Base-by-base conservation (phyloP, 1,140 invertebrate species). In the Diachasmimorpha longicaudata region DNA sequence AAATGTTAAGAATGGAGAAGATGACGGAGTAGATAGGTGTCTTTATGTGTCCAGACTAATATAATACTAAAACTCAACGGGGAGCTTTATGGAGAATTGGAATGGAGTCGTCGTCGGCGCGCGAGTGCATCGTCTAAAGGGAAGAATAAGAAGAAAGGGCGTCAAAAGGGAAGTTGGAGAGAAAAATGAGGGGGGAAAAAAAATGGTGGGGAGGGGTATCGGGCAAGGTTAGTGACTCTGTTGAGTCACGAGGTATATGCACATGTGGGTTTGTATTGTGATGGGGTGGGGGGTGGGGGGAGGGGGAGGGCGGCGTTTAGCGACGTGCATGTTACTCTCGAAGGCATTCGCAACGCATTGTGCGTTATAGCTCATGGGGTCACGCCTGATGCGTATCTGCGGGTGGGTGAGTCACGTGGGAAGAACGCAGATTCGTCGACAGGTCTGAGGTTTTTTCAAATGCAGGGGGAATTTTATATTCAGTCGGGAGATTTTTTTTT, bases 151-250 rank as follows among this genome's bases (percentile, higher is more conserved):
- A 77, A 76, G 44, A 79, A 72, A 74, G 70, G 72, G 69, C 70
- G 36, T 66, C 75, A 19, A 75, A 78, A 74, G 75, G 80, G 79
- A 80, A 39, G 31, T 37, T 37, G 48, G 31, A n/a, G 14, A 63
- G n/a, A 42, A 55, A 72, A 72, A 58, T 14, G 6, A 39, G 19
- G 44, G 25, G n/a, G 14, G 70, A 75, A 31, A 44, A 58, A 75
- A 58, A 44, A 68, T 42, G 46, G 66, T 46, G 67, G 19, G 67
- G 25, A 73, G 52, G 16, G 52, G 25, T 25, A 75, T 78, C 69
- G 63, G 42, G 74, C 66, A 81, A 82, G 84, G 85, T 86, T 85
- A 85, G 74, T 85, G 83, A 83, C 84, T 83, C 25, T 23, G 81
- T 81, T 84, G 85, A 86, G 82, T 86, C 85, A 86, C 76, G 79